A percentile compares a stretch with the other conserved stretches of the same genome.
Evolutionary conservation across 2,113 vertebrate species (phyloP).

Genomic region (Australoheros scitulus): DNA sequence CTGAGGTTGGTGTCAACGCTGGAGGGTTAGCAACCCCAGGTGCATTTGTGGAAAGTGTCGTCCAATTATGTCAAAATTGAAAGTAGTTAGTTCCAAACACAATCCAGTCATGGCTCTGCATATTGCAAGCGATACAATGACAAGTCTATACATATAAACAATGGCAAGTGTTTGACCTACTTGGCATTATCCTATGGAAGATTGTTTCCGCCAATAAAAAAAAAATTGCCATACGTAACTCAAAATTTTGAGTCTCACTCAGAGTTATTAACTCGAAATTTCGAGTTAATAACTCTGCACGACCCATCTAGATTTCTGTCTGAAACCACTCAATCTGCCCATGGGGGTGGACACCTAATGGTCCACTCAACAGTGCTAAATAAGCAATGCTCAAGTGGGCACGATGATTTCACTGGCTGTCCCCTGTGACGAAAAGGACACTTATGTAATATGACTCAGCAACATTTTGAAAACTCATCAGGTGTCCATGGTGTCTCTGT

Average conservation of each 20-base stretch:
- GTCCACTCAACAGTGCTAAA: constrained; percentile 12
- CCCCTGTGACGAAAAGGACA: not conserved
- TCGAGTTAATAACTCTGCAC: not conserved
- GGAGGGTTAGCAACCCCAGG: not conserved
- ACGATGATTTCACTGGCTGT: constrained; percentile 36
- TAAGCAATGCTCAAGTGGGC: constrained; percentile 13
- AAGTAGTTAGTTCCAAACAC: not conserved
- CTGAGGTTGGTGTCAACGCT: not conserved
- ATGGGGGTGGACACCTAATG: constrained; percentile 15
- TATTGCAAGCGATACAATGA: not conserved
- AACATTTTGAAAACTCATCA: no score
- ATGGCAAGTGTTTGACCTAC: not conserved
- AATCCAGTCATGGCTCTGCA: not conserved
- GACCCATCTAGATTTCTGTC: not conserved
- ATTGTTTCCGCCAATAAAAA: no score
- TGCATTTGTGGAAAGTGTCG: no score
- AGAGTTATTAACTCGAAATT: no score
- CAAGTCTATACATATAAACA: not conserved
- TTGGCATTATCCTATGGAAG: not conserved
- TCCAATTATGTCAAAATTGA: no score
- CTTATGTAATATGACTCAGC: constrained; percentile 4
- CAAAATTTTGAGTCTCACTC: no score
- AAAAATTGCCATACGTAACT: no score
- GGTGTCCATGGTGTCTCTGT: no score
- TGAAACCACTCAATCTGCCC: constrained; percentile 22